Evolutionary conservation across 1,140 invertebrate species (phyloP), one percentile per base, ranked within the genome.

Genomic region (Pomacea maculata): DNA sequence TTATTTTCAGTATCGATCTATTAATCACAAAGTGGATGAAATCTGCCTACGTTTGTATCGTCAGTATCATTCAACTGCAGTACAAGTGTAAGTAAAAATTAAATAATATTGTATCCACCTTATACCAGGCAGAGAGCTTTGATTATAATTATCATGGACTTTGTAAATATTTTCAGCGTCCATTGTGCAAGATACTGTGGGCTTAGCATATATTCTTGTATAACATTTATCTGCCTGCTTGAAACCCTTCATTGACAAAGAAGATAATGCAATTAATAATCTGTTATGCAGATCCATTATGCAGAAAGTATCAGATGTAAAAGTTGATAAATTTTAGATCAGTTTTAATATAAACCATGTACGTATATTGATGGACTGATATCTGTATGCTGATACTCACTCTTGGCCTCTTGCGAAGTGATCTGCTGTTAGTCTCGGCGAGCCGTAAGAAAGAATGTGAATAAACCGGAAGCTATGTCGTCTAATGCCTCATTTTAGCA

Each of bases 21-120:
- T 91, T n/a, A 82, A 86, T 74, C 90, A 91, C 79, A 89, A 88
- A 80, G 79, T 90, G 64, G 87, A 88, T 54, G 75, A 80, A 17
- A 79, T 75, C 19, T 83, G 87, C 45, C 82, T 91, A 21, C 78
- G 82, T 25, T 21, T 89, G 34, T 91, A 91, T 80, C 82, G 88
- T 80, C 79, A 85, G 29, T 90, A 90, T 75, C 84, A 87, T 45
- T 90, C 89, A 15, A 83, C 57, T 61, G 79, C 81, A 17, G 83
- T 88, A 45, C 84, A 85, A 78, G 57, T 85, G 89, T 91, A 83
- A 85, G 86, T 85, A 75, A 25, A n/a, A 52, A 3, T 78, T 34
- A 29, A 63, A 11, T 19, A 29, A 19, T 25, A 68, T 67, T 29
- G 15, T 19, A 67, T 55, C 29, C 11, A 9, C 19, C 19, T 73